Conservation (phyloP, 2,113 vertebrate genomes). For the Mohoua ochrocephala region DNA sequence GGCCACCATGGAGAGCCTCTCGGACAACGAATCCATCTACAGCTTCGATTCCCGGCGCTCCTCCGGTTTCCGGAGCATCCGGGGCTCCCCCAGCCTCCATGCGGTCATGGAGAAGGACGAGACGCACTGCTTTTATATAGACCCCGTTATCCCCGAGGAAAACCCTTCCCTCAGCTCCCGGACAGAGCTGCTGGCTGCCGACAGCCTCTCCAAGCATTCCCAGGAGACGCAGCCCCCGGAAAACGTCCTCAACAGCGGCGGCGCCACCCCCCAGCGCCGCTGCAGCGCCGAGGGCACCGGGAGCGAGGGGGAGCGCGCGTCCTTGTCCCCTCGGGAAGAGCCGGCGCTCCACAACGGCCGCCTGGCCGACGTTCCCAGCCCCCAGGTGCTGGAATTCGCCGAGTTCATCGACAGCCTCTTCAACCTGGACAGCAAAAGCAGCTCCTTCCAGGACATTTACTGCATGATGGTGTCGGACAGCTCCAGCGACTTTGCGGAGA, state of each 20-base stretch:
- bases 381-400: slow-evolving; percentile 95
- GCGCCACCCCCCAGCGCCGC: slow-evolving; percentile 68
- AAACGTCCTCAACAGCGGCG: slow-evolving; percentile 62
- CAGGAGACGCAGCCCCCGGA: slow-evolving; percentile 79
- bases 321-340: slow-evolving; percentile 63
- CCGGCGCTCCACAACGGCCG: slow-evolving; percentile 83
- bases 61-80: slow-evolving; percentile 86
- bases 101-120: slow-evolving; percentile 84
- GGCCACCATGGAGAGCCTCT: slow-evolving; percentile 96
- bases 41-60: slow-evolving; percentile 96
- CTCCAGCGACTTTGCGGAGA: slow-evolving; percentile 74
- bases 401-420: slow-evolving; percentile 98
- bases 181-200: slow-evolving; percentile 91
- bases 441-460: slow-evolving; percentile 91
- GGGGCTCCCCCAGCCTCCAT: slow-evolving; percentile 92
- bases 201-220: slow-evolving; percentile 85
- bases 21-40: slow-evolving; percentile 93
- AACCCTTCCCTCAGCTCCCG: slow-evolving; percentile 96
- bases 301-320: slow-evolving; percentile 32
- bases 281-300: slow-evolving; percentile 56
- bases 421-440: slow-evolving; percentile 90
- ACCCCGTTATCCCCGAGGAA: slow-evolving; percentile 92
- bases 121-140: slow-evolving; percentile 86
- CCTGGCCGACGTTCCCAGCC: slow-evolving; percentile 82
- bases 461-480: slow-evolving; percentile 84